Conservation (phyloP, 2,888 invertebrate genomes). For the Harmothoe impar region DNA sequence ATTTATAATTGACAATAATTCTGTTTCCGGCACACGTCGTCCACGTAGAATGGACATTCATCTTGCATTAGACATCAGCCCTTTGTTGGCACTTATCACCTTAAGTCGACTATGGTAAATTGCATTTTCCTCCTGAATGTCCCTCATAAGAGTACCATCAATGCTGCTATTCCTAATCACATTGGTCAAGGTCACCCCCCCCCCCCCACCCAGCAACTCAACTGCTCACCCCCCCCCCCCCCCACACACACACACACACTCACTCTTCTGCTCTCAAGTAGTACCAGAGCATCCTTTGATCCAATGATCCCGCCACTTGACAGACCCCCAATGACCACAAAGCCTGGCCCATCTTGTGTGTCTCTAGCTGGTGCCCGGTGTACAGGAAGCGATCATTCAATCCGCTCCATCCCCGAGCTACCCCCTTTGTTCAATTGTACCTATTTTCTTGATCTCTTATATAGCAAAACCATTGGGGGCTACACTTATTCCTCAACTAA, state of each 20-base stretch:
- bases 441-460: too few relatives aligned
- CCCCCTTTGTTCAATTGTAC: too few relatives aligned
- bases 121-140: neutral
- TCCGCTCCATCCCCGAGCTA: neutral
- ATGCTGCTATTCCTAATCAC: neutral
- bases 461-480: too few relatives aligned
- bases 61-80: neutral
- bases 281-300: neutral
- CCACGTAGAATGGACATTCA: neutral
- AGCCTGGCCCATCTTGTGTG: neutral
- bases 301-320: constrained; percentile 29
- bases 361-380: neutral
- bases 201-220: neutral
- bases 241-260: constrained; percentile 1
- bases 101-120: neutral
- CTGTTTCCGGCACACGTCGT: too few relatives aligned
- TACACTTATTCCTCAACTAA: too few relatives aligned
- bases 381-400: constrained; percentile 45
- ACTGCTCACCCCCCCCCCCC: neutral
- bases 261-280: neutral
- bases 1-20: too few relatives aligned
- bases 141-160: neutral
- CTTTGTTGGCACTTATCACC: neutral
- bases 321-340: constrained; percentile 21
- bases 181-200: neutral